Evolutionary conservation across 2,797 vertebrate species (phyloP).

Genomic region (Myioborus miniatus): DNA sequence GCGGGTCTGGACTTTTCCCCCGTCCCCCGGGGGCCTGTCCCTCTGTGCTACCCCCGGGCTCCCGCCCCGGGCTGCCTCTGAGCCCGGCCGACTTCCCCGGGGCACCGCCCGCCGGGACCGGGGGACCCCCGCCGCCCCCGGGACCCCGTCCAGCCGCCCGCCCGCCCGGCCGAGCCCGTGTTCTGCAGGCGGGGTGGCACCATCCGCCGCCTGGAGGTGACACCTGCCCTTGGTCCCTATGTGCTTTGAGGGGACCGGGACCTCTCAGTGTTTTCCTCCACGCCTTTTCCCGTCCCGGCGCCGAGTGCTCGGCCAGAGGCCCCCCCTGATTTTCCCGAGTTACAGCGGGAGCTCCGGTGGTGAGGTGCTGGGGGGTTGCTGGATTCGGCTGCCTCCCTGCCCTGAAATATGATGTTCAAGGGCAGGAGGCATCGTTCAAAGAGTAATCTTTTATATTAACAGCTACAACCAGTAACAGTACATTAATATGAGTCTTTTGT

Average conservation of each 20-base stretch:
- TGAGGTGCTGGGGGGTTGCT: neutral
- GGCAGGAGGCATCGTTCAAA: neutral
- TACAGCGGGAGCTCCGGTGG: rapidly evolving
- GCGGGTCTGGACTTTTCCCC: neutral
- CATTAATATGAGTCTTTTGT: neutral
- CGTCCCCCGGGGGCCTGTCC: neutral
- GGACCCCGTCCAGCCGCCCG: neutral
- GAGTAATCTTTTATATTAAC: neutral
- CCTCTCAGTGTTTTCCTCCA: neutral
- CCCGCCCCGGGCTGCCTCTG: neutral
- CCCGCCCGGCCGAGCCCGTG: neutral
- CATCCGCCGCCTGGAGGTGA: neutral
- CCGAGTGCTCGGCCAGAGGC: neutral
- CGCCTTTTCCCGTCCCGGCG: neutral
- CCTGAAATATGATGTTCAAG: neutral
- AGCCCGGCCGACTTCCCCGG: neutral
- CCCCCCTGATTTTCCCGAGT: rapidly evolving
- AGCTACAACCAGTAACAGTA: neutral
- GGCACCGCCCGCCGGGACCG: neutral
- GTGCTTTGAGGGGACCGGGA: rapidly evolving
- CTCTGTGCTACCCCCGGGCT: neutral
- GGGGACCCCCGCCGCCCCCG: neutral
- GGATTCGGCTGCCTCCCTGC: neutral
- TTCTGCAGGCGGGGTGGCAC: neutral
- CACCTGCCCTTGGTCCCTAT: neutral